Base-by-base conservation (phyloP, 2,888 invertebrate species). In the Lottia scabra region DNA sequence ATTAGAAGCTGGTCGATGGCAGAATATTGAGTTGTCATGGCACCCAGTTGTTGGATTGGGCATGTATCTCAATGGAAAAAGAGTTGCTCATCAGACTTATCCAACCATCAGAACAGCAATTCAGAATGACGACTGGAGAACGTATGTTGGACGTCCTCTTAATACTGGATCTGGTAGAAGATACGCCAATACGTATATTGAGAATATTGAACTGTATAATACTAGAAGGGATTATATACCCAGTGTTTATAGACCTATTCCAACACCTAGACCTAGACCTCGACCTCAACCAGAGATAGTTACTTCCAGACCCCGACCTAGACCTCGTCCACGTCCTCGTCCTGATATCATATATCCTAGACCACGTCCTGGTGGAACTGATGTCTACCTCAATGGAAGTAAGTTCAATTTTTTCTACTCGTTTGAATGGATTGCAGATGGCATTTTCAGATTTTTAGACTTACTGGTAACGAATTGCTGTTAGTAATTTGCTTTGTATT, bases 21-120 rank as follows among this genome's bases (percentile, higher is more conserved):
- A 84, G 64, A 64, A 80, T 46, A 80, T 87, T 12, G 87, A 87
- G 64, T 71, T 87, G 12, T 80, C 86, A 1, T 87, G 87, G 87
- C 83, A 87, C 64, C 84, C 83, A 16, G 80, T 48, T 48, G 27
- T 70, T 75, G 81, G 85, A n/a, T 74, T 85, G 63, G 78, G 82
- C 10, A 76, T 87, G 80, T 83, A 80, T 72, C 74, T 86, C 26
- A 83, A 87, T 72, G 84, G 85, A 2, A 72, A 74, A 23, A 78
- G 81, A 44, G 83, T 80, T 13, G 81, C 79, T 3, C 81, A 80
- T 73, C 80, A 81, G 65, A 71, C 48, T 1, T 46, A 46, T 46
- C 75, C 23, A 45, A 81, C 79, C 15, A 71, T 80, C 67, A 78
- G 80, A 56, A 81, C 79, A 44, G 70, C 75, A n/a, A 77, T 80